Conservation (phyloP, 2,888 invertebrate genomes). For the Heterodera filipjevi region DNA sequence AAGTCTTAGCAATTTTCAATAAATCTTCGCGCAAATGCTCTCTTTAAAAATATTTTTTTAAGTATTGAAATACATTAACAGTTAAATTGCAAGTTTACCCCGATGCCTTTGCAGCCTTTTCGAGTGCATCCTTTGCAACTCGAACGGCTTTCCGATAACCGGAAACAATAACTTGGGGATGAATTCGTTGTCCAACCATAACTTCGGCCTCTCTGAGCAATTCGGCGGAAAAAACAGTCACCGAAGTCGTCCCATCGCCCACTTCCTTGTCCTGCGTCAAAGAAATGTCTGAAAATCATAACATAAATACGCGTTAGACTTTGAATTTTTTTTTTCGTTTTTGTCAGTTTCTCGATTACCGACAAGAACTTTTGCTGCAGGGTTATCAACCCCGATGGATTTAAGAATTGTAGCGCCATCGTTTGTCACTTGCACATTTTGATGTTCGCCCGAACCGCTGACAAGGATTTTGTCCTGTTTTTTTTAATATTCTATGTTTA, state of each 20-base stretch:
- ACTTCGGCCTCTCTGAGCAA: conserved; percentile 88
- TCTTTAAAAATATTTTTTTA: conserved; percentile 37
- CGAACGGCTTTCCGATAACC: conserved; percentile 90
- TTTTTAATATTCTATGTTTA: neutral
- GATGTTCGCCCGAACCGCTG: conserved; percentile 63
- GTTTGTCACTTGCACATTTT: conserved; percentile 88
- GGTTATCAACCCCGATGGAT: conserved; percentile 94
- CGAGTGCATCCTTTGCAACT: conserved; percentile 82
- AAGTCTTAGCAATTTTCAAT: conserved; percentile 93
- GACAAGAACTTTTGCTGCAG: conserved; percentile 97
- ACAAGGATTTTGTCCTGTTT: conserved; percentile 71
- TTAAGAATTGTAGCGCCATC: conserved; percentile 98
- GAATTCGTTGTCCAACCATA: conserved; percentile 87
- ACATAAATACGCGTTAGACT: conserved; percentile 79
- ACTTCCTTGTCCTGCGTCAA: conserved; percentile 98
- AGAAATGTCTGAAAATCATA: conserved; percentile 86
- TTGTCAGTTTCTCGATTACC: too few species aligned
- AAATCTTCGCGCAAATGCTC: conserved; percentile 80
- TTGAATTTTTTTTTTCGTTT: too few species aligned
- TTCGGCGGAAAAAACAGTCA: conserved; percentile 92
- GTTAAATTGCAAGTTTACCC: conserved; percentile 67
- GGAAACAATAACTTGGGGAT: conserved; percentile 94
- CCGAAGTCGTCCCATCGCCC: conserved; percentile 99
- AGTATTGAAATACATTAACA: too few species aligned
- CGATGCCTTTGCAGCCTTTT: conserved; percentile 80